phyloP scores from a whole-genome alignment of 1,140 invertebrate genomes.

The Lepidurus couesii region DNA sequence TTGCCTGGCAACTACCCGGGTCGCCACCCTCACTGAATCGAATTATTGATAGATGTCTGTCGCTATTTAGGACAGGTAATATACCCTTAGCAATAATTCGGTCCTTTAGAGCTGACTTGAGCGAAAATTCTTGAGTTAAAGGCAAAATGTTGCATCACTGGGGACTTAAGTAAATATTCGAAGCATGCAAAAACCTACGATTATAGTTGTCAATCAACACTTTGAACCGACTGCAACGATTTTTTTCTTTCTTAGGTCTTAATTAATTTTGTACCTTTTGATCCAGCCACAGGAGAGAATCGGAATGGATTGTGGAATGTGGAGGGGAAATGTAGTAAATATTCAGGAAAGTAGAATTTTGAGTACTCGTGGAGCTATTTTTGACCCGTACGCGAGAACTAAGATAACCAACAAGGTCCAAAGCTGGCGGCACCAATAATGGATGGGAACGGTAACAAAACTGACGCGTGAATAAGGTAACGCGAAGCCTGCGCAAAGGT shows the following conservation, averaged over 20 bases:
- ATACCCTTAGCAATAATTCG: neutral
- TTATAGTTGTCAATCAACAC: too few relatives aligned
- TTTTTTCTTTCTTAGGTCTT: too few relatives aligned
- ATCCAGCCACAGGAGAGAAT: too few relatives aligned
- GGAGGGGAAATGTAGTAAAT: neutral
- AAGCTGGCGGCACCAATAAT: conserved; percentile 9
- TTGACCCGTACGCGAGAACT: neutral
- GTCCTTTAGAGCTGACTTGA: neutral
- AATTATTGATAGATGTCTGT: conserved; percentile 1
- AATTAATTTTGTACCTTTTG: too few relatives aligned
- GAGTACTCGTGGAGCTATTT: neutral
- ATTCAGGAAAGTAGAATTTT: neutral
- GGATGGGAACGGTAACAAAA: conserved; percentile 14
- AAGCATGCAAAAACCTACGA: too few relatives aligned
- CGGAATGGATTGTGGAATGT: neutral
- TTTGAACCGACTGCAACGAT: too few relatives aligned
- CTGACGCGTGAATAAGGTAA: conserved; percentile 15
- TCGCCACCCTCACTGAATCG: neutral
- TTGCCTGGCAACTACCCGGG: neutral
- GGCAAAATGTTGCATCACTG: neutral
- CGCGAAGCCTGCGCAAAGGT: conserved; percentile 3
- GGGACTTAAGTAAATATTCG: neutral
- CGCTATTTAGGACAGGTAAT: conserved; percentile 3
- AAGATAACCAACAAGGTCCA: conserved; percentile 9
- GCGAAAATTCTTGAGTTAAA: neutral